Evolutionary conservation across 53 echinoderm and acorn worm genomes (phyloP).

Genomic region (Crossaster papposus): DNA sequence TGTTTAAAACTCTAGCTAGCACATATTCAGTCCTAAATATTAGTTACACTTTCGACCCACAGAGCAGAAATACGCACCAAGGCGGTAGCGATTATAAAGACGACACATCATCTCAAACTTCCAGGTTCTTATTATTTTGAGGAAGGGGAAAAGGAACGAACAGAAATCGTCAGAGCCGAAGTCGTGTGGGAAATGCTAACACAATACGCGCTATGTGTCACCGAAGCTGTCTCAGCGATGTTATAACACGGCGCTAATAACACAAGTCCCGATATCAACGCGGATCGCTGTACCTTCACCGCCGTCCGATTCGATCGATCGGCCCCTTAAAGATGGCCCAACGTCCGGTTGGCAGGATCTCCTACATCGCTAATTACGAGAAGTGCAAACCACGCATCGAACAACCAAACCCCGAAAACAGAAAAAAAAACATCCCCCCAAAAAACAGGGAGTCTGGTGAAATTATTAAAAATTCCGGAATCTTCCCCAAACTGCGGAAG

Average conservation of each 20-base stretch:
- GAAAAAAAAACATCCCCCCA: too few species aligned
- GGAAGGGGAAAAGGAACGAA: background rate
- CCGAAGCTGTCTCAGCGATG: background rate
- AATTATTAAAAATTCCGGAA: conserved; percentile 57
- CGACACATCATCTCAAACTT: too few species aligned
- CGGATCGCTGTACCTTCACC: background rate
- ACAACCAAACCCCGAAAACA: background rate
- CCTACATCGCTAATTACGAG: conserved; percentile 54
- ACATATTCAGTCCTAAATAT: too few species aligned
- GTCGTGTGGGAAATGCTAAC: conserved; percentile 21
- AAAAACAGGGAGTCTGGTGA: background rate
- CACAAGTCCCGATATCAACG: conserved; percentile 11
- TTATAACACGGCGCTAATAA: conserved; percentile 1
- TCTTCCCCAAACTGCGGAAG: conserved; percentile 70
- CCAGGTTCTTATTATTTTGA: background rate
- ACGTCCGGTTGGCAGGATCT: conserved; percentile 5
- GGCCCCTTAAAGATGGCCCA: conserved; percentile 7
- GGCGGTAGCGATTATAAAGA: too few species aligned
- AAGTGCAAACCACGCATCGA: conserved; percentile 1
- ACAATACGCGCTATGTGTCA: conserved; percentile 18
- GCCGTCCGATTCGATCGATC: conserved; percentile 30
- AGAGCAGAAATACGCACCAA: too few species aligned
- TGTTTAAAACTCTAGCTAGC: too few species aligned
- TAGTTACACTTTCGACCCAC: too few species aligned
- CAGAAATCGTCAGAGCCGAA: too few species aligned